Percentiles rank a stretch among this genome's conserved stretches.
Conservation (phyloP, 1,140 invertebrate genomes). For the Brachystomella parvula region DNA sequence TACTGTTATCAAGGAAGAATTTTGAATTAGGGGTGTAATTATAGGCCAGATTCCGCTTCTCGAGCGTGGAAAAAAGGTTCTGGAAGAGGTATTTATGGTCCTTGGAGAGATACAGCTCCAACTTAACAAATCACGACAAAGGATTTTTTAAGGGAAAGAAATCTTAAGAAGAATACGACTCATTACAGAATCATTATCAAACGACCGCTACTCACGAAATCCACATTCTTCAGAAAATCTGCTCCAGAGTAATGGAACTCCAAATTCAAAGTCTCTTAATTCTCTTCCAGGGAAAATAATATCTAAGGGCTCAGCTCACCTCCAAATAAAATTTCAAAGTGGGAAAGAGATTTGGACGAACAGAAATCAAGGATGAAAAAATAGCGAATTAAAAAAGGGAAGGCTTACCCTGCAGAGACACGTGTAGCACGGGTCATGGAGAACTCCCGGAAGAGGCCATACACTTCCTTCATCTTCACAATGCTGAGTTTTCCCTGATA, state of each 20-base stretch:
- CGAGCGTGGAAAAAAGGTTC: constrained; percentile 1
- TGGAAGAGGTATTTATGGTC: constrained; percentile 6
- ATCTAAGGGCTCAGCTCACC: not conserved
- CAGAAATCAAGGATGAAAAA: not conserved
- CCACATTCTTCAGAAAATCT: not conserved
- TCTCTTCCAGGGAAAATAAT: not conserved
- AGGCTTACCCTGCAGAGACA: constrained; percentile 11
- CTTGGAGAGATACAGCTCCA: not conserved
- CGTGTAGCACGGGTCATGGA: constrained; percentile 11
- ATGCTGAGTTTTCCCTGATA: constrained; percentile 1
- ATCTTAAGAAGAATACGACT: constrained; percentile 2
- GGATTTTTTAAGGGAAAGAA: not conserved
- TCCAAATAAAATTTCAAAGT: not conserved
- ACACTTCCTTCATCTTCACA: constrained; percentile 10
- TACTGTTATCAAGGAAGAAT: constrained; percentile 12
- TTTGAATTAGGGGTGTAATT: not conserved
- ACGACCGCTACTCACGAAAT: constrained; percentile 9
- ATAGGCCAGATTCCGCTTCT: not conserved
- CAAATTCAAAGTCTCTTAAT: not conserved
- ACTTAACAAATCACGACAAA: not conserved
- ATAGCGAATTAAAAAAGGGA: not conserved
- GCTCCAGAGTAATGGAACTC: not conserved
- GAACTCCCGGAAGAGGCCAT: not conserved
- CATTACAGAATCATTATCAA: constrained; percentile 7
- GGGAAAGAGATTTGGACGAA: not conserved